Evolutionary conservation across 1,140 invertebrate species (phyloP).

Genomic region (Hyles vespertilio): DNA sequence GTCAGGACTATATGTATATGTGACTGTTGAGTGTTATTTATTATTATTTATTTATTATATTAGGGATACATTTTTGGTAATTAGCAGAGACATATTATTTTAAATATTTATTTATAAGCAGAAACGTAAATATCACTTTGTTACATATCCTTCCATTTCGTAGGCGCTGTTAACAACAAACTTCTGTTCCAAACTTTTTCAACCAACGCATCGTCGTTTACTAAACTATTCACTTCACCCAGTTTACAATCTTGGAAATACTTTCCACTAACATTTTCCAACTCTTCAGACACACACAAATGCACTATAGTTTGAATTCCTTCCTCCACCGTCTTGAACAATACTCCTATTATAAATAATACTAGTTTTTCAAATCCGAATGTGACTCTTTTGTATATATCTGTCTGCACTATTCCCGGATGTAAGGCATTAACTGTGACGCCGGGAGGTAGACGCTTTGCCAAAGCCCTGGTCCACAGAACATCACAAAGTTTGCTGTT

Average conservation of each 20-base stretch:
- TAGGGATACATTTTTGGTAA: no score
- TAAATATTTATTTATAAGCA: no score
- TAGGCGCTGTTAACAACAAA: conserved; percentile 11
- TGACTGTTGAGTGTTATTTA: no score
- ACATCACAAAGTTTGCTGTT: conserved; percentile 85
- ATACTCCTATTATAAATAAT: conserved; percentile 36
- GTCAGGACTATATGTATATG: no score
- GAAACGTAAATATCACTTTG: no score
- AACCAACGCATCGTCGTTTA: conserved; percentile 31
- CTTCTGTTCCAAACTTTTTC: conserved; percentile 43
- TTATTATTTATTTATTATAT: no score
- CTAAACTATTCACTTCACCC: conserved; percentile 12
- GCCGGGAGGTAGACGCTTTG: conserved; percentile 73
- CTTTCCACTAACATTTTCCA: conserved; percentile 41
- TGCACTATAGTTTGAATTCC: conserved; percentile 82
- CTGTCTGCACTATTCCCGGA: conserved; percentile 79
- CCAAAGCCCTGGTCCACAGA: conserved; percentile 80
- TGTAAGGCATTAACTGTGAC: conserved; percentile 77
- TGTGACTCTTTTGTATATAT: conserved; percentile 71
- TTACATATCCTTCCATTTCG: no score
- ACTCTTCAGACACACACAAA: conserved; percentile 37
- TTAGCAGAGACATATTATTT: no score
- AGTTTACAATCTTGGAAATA: conserved; percentile 56
- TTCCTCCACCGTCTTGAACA: conserved; percentile 77
- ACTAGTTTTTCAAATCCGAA: conserved; percentile 8